Evolutionary conservation across 2,113 vertebrate genomes (phyloP).

Genomic region (Forbesichthys agassizii): DNA sequence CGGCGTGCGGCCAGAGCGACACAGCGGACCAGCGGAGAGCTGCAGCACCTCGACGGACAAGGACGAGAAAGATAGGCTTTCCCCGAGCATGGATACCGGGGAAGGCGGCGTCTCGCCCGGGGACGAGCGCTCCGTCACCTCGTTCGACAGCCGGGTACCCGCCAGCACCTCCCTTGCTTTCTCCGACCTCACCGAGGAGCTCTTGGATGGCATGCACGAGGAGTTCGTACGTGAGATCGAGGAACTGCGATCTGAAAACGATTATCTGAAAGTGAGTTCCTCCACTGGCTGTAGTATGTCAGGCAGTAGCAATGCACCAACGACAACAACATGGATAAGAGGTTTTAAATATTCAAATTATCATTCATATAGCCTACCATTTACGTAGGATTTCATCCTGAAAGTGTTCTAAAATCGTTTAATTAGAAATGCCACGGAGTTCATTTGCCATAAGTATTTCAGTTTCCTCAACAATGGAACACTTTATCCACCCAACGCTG

Average conservation of each 20-base stretch:
- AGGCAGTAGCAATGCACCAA: no score
- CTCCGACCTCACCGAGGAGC: slow-evolving; percentile 95
- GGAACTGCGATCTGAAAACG: slow-evolving; percentile 95
- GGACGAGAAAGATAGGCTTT: slow-evolving; percentile 72
- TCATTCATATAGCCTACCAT: no score
- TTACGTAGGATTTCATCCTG: no score
- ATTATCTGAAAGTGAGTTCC: slow-evolving; percentile 93
- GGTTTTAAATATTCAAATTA: no score
- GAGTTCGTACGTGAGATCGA: slow-evolving; percentile 91
- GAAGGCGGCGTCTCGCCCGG: slow-evolving; percentile 77
- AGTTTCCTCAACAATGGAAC: no score
- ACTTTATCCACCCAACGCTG: no score
- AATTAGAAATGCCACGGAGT: no score
- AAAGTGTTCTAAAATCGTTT: no score
- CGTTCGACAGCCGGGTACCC: slow-evolving; percentile 87
- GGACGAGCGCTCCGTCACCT: slow-evolving; percentile 84
- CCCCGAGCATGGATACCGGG: slow-evolving; percentile 59
- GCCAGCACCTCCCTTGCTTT: slow-evolving; percentile 93
- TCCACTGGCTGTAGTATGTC: no score
- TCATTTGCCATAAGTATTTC: no score
- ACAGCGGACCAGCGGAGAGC: slow-evolving; percentile 44
- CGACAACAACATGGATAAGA: no score
- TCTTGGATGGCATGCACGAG: slow-evolving; percentile 87
- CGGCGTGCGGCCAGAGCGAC: slow-evolving; percentile 57
- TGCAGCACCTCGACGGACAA: slow-evolving; percentile 55